These are phyloP conservation scores for Venustaconcha ellipsiformis DNA, from an alignment of 1,140 invertebrate species.

Conservation along the genomic window DNA sequence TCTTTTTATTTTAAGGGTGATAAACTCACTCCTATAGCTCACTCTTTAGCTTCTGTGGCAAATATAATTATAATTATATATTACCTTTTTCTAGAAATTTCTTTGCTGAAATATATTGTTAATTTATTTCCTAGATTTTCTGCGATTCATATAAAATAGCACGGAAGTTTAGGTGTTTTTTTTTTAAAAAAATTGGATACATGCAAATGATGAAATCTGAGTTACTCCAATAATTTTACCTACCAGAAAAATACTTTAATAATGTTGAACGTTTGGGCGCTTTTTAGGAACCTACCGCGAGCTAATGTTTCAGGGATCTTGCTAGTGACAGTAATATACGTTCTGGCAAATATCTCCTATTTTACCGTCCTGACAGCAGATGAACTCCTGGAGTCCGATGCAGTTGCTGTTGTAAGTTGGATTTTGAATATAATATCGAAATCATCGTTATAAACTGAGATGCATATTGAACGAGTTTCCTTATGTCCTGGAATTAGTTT, in stretches of 20 bases:
- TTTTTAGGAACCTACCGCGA: conserved; percentile 87
- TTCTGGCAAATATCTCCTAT: conserved; percentile 95
- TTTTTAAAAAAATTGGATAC: background rate
- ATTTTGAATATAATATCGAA: conserved; percentile 12
- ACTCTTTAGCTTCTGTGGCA: too few relatives aligned
- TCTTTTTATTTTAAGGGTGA: too few relatives aligned
- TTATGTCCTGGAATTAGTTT: too few relatives aligned
- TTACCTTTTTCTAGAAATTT: too few relatives aligned
- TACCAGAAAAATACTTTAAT: background rate
- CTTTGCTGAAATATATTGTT: too few relatives aligned
- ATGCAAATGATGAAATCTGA: background rate
- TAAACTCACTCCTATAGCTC: too few relatives aligned
- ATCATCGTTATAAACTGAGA: background rate
- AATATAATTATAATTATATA: too few relatives aligned
- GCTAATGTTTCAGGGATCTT: conserved; percentile 94
- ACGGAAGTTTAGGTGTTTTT: too few relatives aligned
- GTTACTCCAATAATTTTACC: background rate
- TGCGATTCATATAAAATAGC: too few relatives aligned
- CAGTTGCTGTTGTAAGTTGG: conserved; percentile 87
- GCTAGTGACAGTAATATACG: conserved; percentile 93
- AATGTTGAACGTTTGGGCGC: conserved; percentile 4
- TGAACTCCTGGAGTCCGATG: conserved; percentile 89
- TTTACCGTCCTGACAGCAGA: conserved; percentile 88
- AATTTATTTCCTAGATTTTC: too few relatives aligned
- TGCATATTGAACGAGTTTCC: background rate